phyloP scores from a whole-genome alignment of 2,888 invertebrate genomes.

The Idaea dimidiata region DNA sequence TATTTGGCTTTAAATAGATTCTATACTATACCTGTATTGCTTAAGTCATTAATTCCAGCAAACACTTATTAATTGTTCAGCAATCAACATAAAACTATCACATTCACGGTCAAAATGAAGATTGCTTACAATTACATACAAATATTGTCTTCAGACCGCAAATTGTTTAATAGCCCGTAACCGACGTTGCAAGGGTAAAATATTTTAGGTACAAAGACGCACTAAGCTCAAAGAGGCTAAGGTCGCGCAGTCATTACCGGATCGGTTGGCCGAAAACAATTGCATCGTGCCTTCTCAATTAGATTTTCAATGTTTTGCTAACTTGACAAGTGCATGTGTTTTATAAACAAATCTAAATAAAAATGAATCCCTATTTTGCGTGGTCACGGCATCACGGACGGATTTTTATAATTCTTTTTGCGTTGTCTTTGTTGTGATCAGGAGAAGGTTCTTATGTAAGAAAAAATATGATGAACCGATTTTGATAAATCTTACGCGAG shows the following conservation, averaged over 20 bases:
- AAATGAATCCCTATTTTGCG: too few species aligned
- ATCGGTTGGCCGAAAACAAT: slow-evolving; percentile 59
- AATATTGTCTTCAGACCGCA: slow-evolving; percentile 9
- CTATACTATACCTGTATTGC: neutral
- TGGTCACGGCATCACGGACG: too few species aligned
- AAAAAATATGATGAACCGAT: too few species aligned
- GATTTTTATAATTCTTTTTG: too few species aligned
- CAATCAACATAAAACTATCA: slow-evolving; percentile 1
- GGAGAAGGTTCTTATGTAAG: too few species aligned
- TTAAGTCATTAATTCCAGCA: neutral
- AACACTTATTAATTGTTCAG: neutral
- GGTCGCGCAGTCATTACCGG: slow-evolving; percentile 58
- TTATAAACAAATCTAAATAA: neutral
- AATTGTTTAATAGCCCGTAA: slow-evolving; percentile 14
- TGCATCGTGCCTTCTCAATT: slow-evolving; percentile 62
- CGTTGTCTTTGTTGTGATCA: too few species aligned
- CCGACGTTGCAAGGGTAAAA: slow-evolving; percentile 13
- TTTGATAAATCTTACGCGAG: too few species aligned
- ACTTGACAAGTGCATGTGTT: neutral
- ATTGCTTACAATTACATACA: neutral
- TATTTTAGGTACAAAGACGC: slow-evolving; percentile 29
- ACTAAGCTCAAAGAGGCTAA: slow-evolving; percentile 53
- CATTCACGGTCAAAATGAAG: neutral
- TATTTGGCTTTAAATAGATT: too few species aligned
- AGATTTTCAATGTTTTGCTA: slow-evolving; percentile 40